Base-by-base conservation (phyloP, 53 echinoderm and acorn worm species). In the Pentamera pediparva region DNA sequence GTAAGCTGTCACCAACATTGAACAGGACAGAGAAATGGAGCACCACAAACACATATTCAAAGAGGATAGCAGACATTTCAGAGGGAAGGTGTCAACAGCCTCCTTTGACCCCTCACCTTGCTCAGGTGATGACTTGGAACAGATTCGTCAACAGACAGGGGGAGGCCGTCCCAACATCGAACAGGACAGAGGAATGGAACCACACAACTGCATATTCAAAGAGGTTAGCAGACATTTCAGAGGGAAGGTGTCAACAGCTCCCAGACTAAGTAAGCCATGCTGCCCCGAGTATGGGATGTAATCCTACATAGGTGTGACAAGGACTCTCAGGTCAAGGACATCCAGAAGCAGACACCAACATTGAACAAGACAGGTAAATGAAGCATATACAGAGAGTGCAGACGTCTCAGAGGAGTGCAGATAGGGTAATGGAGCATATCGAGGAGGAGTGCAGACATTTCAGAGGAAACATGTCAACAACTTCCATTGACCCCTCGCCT, bases 61-160 rank as follows among this genome's bases (percentile, higher is more conserved):
- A 29, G 73, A 89, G 13, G 71, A 80, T n/a, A 61, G 59, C 47
- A 58, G 70, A 10, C 48, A 56, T 17, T 75, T 79, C 29, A 64
- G 48, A 36, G 85, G 85, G 15, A 78, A 79, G 38, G 75, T 79
- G 5, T 74, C 63, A 27, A 20, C 39, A 10, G 55, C 64, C 21
- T 70, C 79, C 17, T 49, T 79, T 29, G 43, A 52, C 53, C n/a
- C n/a, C n/a, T n/a, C n/a, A n/a, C n/a, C n/a, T n/a, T 9, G 83
- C 88, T 39, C 62, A 79, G 32, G 55, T 79, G 25, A 60, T 88
- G 6, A 76, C 56, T 29, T 83, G 83, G 83, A 88, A 88, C 61
- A 74, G 88, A 41, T 79, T 25, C 60, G 88, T 88, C 0, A 88
- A 88, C 37, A 53, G 67, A 27, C 29, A 41, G 24, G 70, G 75